Conservation (phyloP, 2,797 vertebrate genomes). For the Hippocampus kuda region DNA sequence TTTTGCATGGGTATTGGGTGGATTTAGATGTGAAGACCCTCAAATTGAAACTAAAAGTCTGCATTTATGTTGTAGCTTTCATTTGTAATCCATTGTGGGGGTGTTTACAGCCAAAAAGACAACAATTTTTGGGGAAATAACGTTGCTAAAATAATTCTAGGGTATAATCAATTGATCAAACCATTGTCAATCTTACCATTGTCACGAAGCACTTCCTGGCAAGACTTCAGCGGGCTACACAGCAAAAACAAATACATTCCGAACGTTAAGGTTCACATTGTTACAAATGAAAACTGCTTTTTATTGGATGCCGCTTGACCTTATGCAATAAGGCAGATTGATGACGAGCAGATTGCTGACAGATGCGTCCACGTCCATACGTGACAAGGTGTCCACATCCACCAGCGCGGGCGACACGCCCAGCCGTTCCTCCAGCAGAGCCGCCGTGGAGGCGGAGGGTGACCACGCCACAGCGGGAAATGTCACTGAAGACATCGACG, state of each 20-base stretch:
- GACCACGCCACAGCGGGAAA: conserved; percentile 75
- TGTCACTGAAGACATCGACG: conserved; percentile 66
- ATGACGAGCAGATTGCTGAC: conserved; percentile 71
- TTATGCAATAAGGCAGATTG: conserved; percentile 68
- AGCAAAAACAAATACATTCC: conserved; percentile 3
- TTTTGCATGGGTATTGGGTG: no score
- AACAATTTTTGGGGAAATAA: no score
- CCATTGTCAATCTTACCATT: conserved; percentile 77
- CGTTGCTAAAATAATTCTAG: no score
- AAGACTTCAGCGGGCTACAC: conserved; percentile 60
- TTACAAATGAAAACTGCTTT: neutral
- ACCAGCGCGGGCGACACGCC: conserved; percentile 68
- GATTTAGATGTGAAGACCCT: no score
- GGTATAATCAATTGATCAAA: neutral
- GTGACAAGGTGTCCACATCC: conserved; percentile 65
- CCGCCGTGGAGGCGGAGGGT: conserved; percentile 57
- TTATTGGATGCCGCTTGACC: conserved; percentile 44
- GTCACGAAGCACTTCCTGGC: conserved; percentile 65
- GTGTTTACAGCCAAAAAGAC: no score
- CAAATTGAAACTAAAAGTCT: no score
- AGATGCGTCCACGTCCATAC: conserved; percentile 67
- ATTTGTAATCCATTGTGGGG: no score
- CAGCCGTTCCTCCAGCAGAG: conserved; percentile 71
- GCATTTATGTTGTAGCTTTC: no score
- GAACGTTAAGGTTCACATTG: no score